These are phyloP conservation scores for Marmota monax DNA, from an alignment of 2,113 vertebrate genomes.

Conservation along the genomic window DNA sequence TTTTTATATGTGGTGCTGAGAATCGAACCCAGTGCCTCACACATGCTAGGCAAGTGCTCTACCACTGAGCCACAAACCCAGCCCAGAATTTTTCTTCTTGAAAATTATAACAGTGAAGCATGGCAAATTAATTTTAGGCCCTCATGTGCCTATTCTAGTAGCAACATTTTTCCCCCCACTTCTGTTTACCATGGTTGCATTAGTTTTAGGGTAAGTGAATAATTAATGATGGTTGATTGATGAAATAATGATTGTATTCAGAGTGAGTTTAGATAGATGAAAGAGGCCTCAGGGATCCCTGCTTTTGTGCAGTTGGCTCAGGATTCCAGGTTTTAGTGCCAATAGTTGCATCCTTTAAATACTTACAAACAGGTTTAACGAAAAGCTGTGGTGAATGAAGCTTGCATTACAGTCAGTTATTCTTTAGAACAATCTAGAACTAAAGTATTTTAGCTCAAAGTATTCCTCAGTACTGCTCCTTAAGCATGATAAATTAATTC, in stretches of 20 bases:
- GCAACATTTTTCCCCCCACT: neutral
- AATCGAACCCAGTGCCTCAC: no score
- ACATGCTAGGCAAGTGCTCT: no score
- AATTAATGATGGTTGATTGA: constrained; percentile 57
- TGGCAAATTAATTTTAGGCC: constrained; percentile 39
- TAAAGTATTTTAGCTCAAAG: neutral
- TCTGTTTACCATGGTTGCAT: constrained; percentile 21
- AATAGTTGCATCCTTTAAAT: neutral
- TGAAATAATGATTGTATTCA: constrained; percentile 55
- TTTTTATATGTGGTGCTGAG: no score
- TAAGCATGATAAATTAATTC: constrained; percentile 15
- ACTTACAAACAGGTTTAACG: neutral
- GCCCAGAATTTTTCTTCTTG: neutral
- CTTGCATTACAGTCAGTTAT: neutral
- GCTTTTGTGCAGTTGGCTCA: neutral
- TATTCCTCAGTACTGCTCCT: neutral
- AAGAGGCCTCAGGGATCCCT: neutral
- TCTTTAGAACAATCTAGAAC: constrained; percentile 27
- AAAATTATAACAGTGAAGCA: constrained; percentile 25
- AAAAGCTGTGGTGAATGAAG: neutral
- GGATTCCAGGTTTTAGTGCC: neutral
- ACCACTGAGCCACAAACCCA: no score
- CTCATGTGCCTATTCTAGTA: neutral
- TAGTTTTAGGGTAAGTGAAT: constrained; percentile 57
- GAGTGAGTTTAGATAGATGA: neutral